These are phyloP conservation scores for Aselliscus stoliczkanus DNA, from an alignment of 2,797 vertebrate genomes.

Conservation along the genomic window DNA sequence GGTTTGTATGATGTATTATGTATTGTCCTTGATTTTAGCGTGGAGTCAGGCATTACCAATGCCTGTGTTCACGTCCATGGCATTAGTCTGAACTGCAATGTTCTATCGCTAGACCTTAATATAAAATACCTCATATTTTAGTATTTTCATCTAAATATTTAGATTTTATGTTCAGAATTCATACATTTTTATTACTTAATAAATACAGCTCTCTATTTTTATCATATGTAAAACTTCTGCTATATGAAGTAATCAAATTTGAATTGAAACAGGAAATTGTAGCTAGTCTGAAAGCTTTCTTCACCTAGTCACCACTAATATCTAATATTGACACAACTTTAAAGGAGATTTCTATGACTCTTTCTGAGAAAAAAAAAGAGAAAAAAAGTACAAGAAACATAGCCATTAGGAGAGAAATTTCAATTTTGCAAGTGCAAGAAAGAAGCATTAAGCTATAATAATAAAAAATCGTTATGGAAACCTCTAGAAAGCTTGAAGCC, in stretches of 20 bases:
- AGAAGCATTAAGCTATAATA: conserved; percentile 65
- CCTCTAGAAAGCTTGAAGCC: conserved; percentile 53
- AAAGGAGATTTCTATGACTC: background rate
- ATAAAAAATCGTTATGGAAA: conserved; percentile 58
- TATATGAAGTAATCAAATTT: background rate
- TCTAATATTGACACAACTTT: background rate
- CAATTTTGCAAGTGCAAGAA: conserved; percentile 55
- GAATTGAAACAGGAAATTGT: background rate
- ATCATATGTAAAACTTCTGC: background rate
- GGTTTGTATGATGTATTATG: background rate
- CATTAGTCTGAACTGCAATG: background rate
- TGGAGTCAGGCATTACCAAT: background rate
- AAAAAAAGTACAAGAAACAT: background rate
- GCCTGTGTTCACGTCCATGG: background rate
- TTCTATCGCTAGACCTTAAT: background rate
- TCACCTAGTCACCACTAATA: background rate
- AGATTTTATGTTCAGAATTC: background rate
- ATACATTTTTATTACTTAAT: background rate
- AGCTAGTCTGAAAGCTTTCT: background rate
- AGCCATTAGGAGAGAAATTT: conserved; percentile 42
- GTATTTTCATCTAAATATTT: background rate
- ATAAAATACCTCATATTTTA: background rate
- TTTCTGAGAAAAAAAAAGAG: background rate
- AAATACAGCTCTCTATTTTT: background rate
- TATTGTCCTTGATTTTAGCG: background rate